Evolutionary conservation across 2,797 vertebrate genomes (phyloP), one percentile per base, ranked within the genome.

Genomic region (Mionectes olivaceus): DNA sequence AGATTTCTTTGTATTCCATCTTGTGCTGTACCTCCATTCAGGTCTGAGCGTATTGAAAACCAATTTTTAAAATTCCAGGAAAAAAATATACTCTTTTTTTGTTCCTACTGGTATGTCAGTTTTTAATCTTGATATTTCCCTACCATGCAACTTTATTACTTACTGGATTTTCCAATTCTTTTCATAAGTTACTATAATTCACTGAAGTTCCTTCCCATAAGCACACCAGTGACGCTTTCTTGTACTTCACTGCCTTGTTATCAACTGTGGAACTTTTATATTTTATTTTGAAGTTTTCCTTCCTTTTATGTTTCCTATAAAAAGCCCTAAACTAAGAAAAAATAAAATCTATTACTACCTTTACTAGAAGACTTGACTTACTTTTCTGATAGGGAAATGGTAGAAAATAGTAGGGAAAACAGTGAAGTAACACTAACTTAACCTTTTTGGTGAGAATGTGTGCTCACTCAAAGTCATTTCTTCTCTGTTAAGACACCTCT

Each of bases 301-400:
- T 70, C 18, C 19, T 57, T 41, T 59, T 19, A 56, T 55, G 11
- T 52, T 75, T 22, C 19, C 11, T 56, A 3, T 43, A 22, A 46
- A 75, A 70, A 30, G 0, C 1, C 0, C 13, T 33, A 14, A 41
- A 28, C 4, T 4, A 52, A 74, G 33, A 33, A 47, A 35, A n/a
- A 60, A 9, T 32, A 59, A 85, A 76, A 68, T 71, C 23, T 59
- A 8, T 65, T 25, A 6, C 11, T 75, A 3, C 10, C 53, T 71
- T 68, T 41, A 35, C 12, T 37, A 6, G 32, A 46, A 37, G 24
- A 27, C 47, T 56, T 52, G 24, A 27, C 43, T 56, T 52, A 10
- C 0, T 9, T 61, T 61, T 90, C 13, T 69, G 16, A 17, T 18
- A 27, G 28, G 49, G 32, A 70, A 75, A 49, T 46, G 30, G 24